These are phyloP conservation scores for Xestia ashworthii DNA, from an alignment of 2,888 invertebrate genomes.

Conservation along the genomic window DNA sequence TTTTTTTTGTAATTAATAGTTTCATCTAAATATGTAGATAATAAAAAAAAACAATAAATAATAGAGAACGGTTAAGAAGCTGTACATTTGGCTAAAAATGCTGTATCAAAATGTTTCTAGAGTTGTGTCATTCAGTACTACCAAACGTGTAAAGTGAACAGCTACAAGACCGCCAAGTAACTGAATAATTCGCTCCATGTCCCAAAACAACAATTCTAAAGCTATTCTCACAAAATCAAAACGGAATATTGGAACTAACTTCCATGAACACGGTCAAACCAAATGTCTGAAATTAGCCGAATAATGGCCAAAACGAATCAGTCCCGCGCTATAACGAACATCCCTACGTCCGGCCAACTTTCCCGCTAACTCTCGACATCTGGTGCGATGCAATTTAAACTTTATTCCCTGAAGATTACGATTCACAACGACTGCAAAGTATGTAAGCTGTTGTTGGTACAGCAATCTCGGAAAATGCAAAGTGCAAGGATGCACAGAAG, in stretches of 20 bases:
- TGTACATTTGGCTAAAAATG: neutral
- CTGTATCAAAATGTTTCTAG: neutral
- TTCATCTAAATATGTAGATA: neutral
- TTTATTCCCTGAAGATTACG: slow-evolving; percentile 74
- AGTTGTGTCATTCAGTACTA: neutral
- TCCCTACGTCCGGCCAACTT: slow-evolving; percentile 72
- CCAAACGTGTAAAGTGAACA: neutral
- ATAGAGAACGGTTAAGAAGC: neutral
- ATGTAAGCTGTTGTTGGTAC: slow-evolving; percentile 67
- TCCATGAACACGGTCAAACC: slow-evolving; percentile 22
- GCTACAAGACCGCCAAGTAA: neutral
- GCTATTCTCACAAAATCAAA: slow-evolving; percentile 11
- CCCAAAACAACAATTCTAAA: slow-evolving; percentile 17
- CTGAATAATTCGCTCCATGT: slow-evolving; percentile 3
- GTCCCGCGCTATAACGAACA: slow-evolving; percentile 45
- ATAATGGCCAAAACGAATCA: slow-evolving; percentile 50
- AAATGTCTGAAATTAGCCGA: slow-evolving; percentile 56
- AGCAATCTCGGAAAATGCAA: slow-evolving; percentile 83
- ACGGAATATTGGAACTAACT: slow-evolving; percentile 26
- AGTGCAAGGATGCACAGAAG: slow-evolving; percentile 80
- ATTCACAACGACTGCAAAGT: slow-evolving; percentile 62
- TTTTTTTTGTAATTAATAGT: neutral
- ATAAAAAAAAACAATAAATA: neutral
- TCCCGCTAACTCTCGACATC: slow-evolving; percentile 64
- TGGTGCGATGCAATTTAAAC: slow-evolving; percentile 77